Evolutionary conservation across 2,113 vertebrate genomes (phyloP), one percentile per base, ranked within the genome.

Genomic region (Aleadryas rufinucha): DNA sequence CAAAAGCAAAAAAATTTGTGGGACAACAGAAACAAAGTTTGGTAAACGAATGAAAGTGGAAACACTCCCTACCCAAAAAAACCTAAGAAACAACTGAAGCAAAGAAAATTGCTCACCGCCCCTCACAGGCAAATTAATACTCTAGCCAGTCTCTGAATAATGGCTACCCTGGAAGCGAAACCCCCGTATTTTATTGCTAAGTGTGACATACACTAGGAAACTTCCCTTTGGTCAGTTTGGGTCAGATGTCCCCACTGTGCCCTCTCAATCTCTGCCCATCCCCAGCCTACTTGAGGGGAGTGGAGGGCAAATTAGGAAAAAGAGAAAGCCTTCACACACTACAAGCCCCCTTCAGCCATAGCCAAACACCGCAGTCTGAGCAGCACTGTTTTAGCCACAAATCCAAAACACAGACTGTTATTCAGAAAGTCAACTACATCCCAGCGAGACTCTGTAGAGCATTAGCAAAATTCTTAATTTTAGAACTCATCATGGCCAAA

Each of bases 61-160:
- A 89, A 83, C 6, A 37, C 1, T 1, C 2, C 18, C 6, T 4
- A 1, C 7, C 2, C 24, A 30, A 79, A 54, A 21, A 41, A 5
- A 9, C 2, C 24, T 26, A 79, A 54, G 18, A 41, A 5, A 9
- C 5, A 77, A 64, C 6, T 1, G 3, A 68, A 71, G 42, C 42
- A 66, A 79, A 53, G n/a, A 37, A 83, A 71, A 71, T 19, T 33
- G 6, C 31, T 83, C 41, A 52, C 12, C 8, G 89, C 18, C 12
- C 49, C 16, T 52, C 52, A 49, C 0, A 49, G 10, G 44, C 49
- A 87, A 87, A 39, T 13, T 13, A 68, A 39, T 2, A 1, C 15
- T 53, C 53, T 26, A 52, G 30, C 1, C 14, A 69, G 44, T 4
- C 35, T 68, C 39, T 76, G 33, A 72, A 80, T 30, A 83, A 65